Conservation (phyloP, 2,113 vertebrate genomes). For the Hippocampus comes region DNA sequence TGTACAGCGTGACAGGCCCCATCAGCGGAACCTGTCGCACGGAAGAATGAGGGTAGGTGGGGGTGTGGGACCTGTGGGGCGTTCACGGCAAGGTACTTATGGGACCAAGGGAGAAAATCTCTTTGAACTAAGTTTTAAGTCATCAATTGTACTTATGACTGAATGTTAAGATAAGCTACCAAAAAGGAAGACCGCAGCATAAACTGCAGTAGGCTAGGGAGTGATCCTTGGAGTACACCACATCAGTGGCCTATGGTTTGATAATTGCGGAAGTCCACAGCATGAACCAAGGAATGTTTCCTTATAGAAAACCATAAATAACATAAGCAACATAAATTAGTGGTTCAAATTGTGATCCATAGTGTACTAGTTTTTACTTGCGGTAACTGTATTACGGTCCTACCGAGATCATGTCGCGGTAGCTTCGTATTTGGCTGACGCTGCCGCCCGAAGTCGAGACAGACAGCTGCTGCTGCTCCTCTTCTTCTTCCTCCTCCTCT, state of each 20-base stretch:
- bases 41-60: not conserved
- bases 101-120: not conserved
- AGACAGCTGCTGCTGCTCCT: constrained; percentile 39
- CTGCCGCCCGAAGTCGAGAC: not conserved
- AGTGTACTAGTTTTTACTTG: not conserved
- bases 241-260: too few relatives aligned
- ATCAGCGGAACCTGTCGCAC: not conserved
- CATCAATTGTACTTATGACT: not conserved
- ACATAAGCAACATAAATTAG: too few relatives aligned
- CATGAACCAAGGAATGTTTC: too few relatives aligned
- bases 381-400: constrained; percentile 1
- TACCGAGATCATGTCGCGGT: constrained; percentile 86
- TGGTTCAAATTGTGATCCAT: too few relatives aligned
- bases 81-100: not conserved
- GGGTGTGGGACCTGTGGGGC: not conserved
- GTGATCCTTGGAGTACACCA: not conserved
- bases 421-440: constrained; percentile 72
- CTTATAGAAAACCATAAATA: not conserved
- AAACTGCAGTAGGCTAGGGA: not conserved
- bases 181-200: too few relatives aligned
- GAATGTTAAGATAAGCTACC: not conserved
- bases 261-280: too few relatives aligned
- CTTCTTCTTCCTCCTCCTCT: constrained; percentile 78
- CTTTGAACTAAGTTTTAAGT: not conserved
- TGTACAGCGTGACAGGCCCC: constrained; percentile 14